These are phyloP conservation scores for Eupithecia tripunctaria DNA, from an alignment of 2,888 invertebrate genomes.

Conservation along the genomic window DNA sequence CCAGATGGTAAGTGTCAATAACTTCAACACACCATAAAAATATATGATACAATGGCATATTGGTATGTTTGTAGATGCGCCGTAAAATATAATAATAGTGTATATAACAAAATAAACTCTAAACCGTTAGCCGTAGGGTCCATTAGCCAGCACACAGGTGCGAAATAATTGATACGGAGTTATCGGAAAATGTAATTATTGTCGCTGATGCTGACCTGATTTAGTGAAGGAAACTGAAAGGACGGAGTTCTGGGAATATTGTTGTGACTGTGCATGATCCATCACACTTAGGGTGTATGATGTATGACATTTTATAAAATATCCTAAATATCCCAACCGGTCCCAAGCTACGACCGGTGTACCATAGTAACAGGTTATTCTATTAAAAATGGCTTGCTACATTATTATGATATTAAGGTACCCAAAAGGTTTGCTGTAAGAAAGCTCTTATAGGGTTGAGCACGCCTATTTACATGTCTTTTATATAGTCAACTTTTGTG, in stretches of 20 bases:
- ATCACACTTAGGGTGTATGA: too few relatives aligned
- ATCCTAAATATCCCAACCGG: too few relatives aligned
- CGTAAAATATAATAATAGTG: background rate
- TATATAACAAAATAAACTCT: background rate
- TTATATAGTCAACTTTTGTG: too few relatives aligned
- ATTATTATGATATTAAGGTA: background rate
- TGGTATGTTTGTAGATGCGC: background rate
- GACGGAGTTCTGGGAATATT: background rate
- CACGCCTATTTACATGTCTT: too few relatives aligned
- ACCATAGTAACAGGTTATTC: background rate
- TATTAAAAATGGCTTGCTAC: background rate
- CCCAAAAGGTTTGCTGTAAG: too few relatives aligned
- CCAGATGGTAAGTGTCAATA: background rate
- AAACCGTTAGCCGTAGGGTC: conserved; percentile 13
- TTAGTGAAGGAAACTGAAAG: background rate
- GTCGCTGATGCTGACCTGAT: conserved; percentile 39
- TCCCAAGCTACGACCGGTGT: background rate
- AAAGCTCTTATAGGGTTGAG: too few relatives aligned
- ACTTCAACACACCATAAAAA: background rate
- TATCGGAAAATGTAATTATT: conserved; percentile 53
- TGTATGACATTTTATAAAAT: too few relatives aligned
- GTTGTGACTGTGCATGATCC: too few relatives aligned
- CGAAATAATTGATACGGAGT: conserved; percentile 57
- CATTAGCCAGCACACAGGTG: conserved; percentile 48
- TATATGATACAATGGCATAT: background rate